These are phyloP conservation scores for Mythimna lalbum DNA, from an alignment of 2,888 invertebrate species.

Conservation along the genomic window DNA sequence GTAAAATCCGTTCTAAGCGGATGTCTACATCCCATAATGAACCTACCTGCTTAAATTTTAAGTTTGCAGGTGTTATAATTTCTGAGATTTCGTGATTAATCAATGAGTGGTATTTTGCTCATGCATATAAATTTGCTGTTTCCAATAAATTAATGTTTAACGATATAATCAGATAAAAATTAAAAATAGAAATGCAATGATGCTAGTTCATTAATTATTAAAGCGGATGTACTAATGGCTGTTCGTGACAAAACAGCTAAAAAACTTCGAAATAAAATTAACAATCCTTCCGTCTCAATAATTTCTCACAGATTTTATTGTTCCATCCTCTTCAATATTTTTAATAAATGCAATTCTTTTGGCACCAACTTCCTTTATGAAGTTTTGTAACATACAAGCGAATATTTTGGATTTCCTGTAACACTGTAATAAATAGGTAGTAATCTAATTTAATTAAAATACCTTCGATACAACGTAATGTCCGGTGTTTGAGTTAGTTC, in stretches of 20 bases:
- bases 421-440: not conserved
- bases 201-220: constrained; percentile 4
- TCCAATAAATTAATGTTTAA: not conserved
- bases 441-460: constrained; percentile 7
- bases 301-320: constrained; percentile 8
- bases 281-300: constrained; percentile 4
- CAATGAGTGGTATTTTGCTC: no score
- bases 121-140: not conserved
- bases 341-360: constrained; percentile 6
- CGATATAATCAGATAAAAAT: not conserved
- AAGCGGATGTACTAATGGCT: constrained; percentile 29
- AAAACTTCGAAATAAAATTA: not conserved
- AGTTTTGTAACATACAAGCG: not conserved
- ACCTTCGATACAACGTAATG: not conserved
- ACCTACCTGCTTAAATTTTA: no score
- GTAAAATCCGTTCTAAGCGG: no score
- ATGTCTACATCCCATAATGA: no score
- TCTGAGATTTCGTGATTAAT: no score
- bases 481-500: not conserved
- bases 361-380: not conserved
- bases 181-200: constrained; percentile 6
- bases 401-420: constrained; percentile 18
- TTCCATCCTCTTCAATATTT: constrained; percentile 12
- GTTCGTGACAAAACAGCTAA: constrained; percentile 6
- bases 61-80: no score